A percentile compares a stretch with the other conserved stretches of the same genome.
Evolutionary conservation across 2,888 invertebrate species (phyloP).

Genomic region (Tetragnatha montana): DNA sequence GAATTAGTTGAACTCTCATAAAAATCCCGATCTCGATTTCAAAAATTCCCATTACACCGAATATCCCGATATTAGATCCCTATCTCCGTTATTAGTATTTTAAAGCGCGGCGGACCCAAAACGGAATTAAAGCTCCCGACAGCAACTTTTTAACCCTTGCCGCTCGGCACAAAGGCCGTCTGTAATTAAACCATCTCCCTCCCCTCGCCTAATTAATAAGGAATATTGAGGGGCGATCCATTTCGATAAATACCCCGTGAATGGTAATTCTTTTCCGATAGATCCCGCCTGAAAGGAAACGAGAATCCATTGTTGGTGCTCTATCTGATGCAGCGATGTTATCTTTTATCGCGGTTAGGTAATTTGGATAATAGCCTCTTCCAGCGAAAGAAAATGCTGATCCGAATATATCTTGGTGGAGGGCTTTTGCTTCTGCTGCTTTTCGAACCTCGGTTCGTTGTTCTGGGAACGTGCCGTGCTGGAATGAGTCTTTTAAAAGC

Average conservation of each 20-base stretch:
- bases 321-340: conserved; percentile 37
- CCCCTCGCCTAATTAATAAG: conserved; percentile 42
- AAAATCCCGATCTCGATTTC: not conserved
- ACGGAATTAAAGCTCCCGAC: not conserved
- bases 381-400: not conserved
- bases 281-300: conserved; percentile 7
- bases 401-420: not conserved
- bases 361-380: not conserved
- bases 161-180: not conserved
- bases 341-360: conserved; percentile 43
- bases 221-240: conserved; percentile 40
- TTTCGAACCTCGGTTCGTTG: not conserved
- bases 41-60: not conserved
- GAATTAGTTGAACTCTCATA: not conserved
- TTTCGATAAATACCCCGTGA: conserved; percentile 35
- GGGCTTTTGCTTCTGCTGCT: not conserved
- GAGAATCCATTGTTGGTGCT: not conserved
- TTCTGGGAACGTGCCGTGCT: not conserved
- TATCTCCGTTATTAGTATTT: not conserved
- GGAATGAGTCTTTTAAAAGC: not conserved
- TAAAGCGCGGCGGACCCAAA: conserved; percentile 3
- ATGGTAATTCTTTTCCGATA: conserved; percentile 64
- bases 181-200: conserved; percentile 44
- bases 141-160: not conserved
- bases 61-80: not conserved